Conservation (phyloP, 2,888 invertebrate genomes). For the Hyposoter didymator region DNA sequence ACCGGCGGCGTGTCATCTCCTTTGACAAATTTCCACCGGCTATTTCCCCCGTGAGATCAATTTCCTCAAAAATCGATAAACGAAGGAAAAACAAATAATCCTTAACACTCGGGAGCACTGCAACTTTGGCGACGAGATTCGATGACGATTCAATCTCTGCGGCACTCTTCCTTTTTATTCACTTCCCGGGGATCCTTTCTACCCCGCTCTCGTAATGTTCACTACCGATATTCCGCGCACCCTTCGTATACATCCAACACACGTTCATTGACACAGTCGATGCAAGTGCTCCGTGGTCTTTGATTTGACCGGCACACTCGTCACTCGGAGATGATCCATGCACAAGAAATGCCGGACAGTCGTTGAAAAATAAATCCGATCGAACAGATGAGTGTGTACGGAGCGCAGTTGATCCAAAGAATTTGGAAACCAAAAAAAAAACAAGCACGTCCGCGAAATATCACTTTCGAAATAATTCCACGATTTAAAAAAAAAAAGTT, state of each 20-base stretch:
- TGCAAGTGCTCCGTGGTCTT: neutral
- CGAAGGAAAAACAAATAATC: neutral
- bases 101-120: neutral
- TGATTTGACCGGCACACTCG: neutral
- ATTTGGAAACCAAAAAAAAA: neutral
- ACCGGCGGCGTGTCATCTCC: conserved; percentile 76
- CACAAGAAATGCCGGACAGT: conserved; percentile 13
- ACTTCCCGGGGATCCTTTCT: conserved; percentile 41
- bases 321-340: neutral
- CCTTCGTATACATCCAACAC: conserved; percentile 38
- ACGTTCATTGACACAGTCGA: conserved; percentile 50
- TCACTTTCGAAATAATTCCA: neutral
- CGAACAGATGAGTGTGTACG: neutral
- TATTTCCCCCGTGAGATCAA: neutral
- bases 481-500: conserved; percentile 1
- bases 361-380: neutral
- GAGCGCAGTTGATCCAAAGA: neutral
- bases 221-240: conserved; percentile 42
- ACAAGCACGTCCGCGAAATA: neutral
- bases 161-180: neutral
- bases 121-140: neutral
- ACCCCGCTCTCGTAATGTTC: conserved; percentile 53
- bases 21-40: conserved; percentile 9
- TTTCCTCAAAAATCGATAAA: neutral
- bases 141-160: neutral